phyloP scores from a whole-genome alignment of 2,797 vertebrate species.

The Halcyon leucocephala region DNA sequence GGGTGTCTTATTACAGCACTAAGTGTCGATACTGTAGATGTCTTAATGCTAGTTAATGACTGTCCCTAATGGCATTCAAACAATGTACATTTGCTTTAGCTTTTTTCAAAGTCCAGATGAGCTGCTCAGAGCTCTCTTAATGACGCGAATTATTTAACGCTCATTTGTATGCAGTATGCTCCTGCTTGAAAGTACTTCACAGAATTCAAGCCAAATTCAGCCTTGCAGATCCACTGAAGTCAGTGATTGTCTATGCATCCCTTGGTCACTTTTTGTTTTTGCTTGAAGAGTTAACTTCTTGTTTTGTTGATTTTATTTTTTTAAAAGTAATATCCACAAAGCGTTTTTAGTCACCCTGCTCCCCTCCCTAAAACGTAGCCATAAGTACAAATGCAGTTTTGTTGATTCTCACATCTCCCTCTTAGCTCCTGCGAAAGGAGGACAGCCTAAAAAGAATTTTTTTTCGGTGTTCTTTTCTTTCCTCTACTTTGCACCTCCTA shows the following conservation, averaged over 20 bases:
- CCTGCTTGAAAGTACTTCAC: conserved; percentile 48
- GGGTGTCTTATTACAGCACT: background rate
- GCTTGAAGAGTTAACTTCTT: conserved; percentile 12
- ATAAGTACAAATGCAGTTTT: background rate
- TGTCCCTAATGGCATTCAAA: conserved; percentile 38
- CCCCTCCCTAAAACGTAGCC: background rate
- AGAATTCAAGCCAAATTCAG: conserved; percentile 50
- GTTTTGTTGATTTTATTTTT: background rate
- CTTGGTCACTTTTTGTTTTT: background rate
- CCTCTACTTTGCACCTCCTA: conserved; percentile 34
- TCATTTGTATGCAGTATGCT: conserved; percentile 66
- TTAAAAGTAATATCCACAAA: background rate
- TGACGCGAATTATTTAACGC: conserved; percentile 57
- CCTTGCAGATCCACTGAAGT: conserved; percentile 35
- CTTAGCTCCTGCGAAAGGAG: background rate
- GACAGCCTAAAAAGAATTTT: background rate
- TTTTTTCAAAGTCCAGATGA: conserved; percentile 59
- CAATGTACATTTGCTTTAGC: conserved; percentile 52
- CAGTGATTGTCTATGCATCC: conserved; percentile 34
- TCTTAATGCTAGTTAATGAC: conserved; percentile 47
- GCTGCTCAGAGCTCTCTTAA: conserved; percentile 51
- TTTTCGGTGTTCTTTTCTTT: conserved; percentile 10
- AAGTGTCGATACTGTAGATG: conserved; percentile 1
- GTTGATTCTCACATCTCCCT: background rate
- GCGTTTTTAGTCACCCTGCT: background rate